Percentiles rank a stretch among this genome's conserved stretches.
phyloP scores from a whole-genome alignment of 2,888 invertebrate species.

The Habroteleia sp. region DNA sequence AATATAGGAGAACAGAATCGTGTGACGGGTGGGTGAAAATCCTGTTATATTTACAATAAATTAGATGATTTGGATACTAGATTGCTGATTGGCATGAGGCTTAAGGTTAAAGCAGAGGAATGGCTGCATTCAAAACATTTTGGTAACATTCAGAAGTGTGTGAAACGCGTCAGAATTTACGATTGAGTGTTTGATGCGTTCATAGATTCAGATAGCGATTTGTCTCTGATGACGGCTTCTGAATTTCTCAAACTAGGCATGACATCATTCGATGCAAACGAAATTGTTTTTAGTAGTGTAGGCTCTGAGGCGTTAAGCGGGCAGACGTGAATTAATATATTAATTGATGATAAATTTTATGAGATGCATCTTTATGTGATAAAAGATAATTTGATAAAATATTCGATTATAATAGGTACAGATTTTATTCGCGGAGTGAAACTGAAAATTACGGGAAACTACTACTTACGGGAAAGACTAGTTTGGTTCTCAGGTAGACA shows the following conservation, averaged over 20 bases:
- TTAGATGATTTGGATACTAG: neutral
- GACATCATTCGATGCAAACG: neutral
- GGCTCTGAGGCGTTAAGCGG: neutral
- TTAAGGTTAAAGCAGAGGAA: neutral
- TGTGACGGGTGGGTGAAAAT: neutral
- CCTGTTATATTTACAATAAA: neutral
- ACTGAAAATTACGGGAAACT: conserved; percentile 3
- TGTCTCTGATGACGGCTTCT: conserved; percentile 9
- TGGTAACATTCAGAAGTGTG: conserved; percentile 1
- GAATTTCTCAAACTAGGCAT: conserved; percentile 7
- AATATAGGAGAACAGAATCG: neutral
- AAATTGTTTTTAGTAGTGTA: conserved; percentile 6
- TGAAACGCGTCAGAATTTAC: neutral
- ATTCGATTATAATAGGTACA: conserved; percentile 7
- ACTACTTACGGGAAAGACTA: too few species aligned
- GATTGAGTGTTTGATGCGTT: conserved; percentile 1
- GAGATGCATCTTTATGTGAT: conserved; percentile 24
- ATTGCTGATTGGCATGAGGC: conserved; percentile 5
- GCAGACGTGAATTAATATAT: neutral
- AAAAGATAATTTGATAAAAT: conserved; percentile 9
- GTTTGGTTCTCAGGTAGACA: too few species aligned
- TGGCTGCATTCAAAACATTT: conserved; percentile 8
- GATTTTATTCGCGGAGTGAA: conserved; percentile 10
- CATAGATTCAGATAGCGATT: conserved; percentile 22
- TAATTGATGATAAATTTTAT: conserved; percentile 26